These are phyloP conservation scores for Imbricaverruca yamaguchii DNA, from an alignment of 2,888 invertebrate genomes.

Conservation along the genomic window DNA sequence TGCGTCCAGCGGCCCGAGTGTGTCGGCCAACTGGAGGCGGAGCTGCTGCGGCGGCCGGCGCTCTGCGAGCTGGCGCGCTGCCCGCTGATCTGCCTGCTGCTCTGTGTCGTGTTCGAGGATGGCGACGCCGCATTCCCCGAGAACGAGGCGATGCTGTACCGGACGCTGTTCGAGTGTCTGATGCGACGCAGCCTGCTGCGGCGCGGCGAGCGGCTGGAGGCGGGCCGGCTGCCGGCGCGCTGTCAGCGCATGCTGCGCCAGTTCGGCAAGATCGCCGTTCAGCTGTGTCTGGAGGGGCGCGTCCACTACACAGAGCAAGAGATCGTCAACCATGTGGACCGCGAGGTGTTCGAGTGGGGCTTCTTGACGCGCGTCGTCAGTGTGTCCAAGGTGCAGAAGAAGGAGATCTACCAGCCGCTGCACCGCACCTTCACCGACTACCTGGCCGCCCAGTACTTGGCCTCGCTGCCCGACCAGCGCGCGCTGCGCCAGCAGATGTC, in stretches of 20 bases:
- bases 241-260: constrained; percentile 43
- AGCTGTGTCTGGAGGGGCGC: constrained; percentile 46
- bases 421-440: constrained; percentile 49
- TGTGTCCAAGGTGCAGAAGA: constrained; percentile 34
- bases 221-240: constrained; percentile 35
- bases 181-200: constrained; percentile 42
- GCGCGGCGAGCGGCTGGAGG: constrained; percentile 36
- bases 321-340: constrained; percentile 44
- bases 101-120: constrained; percentile 49
- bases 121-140: constrained; percentile 42
- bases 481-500: constrained; percentile 43
- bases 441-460: constrained; percentile 51
- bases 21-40: constrained; percentile 29
- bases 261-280: constrained; percentile 48
- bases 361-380: constrained; percentile 43
- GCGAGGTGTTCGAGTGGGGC: constrained; percentile 42
- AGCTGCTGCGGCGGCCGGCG: constrained; percentile 24
- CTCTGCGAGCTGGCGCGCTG: constrained; percentile 45
- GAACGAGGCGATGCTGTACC: constrained; percentile 42
- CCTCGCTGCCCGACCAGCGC: constrained; percentile 48
- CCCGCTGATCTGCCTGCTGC: constrained; percentile 49
- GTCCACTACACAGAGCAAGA: constrained; percentile 48
- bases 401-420: constrained; percentile 42
- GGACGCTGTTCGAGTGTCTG: constrained; percentile 45
- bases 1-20: constrained; percentile 34